phyloP scores from a whole-genome alignment of 1,140 invertebrate genomes.

The Eurytemora carolleeae region DNA sequence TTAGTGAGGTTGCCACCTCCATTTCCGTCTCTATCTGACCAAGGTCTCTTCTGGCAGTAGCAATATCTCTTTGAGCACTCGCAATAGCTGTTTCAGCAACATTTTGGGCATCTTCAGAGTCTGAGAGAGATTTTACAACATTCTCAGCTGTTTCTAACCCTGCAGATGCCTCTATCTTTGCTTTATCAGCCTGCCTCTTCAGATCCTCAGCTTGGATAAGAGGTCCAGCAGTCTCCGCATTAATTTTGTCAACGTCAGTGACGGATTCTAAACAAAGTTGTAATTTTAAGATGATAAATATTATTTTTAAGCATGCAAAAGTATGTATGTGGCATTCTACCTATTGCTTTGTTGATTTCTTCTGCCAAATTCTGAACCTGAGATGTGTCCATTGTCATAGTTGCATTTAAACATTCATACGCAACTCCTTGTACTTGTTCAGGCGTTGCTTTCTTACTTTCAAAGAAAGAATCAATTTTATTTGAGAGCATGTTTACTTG shows the following conservation, averaged over 20 bases:
- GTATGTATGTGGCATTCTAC: not conserved
- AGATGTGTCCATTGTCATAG: constrained; percentile 1
- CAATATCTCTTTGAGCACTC: constrained; percentile 55
- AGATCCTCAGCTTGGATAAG: not conserved
- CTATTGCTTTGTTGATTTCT: constrained; percentile 12
- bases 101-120: constrained; percentile 51
- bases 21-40: constrained; percentile 27
- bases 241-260: constrained; percentile 16
- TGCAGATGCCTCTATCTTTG: constrained; percentile 30
- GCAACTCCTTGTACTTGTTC: constrained; percentile 55
- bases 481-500: constrained; percentile 36
- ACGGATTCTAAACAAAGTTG: not conserved
- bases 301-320: not conserved
- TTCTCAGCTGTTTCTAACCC: constrained; percentile 34
- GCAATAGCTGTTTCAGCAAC: constrained; percentile 53
- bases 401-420: constrained; percentile 28
- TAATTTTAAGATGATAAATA: constrained; percentile 5
- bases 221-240: not conserved
- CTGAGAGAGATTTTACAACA: constrained; percentile 36
- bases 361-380: constrained; percentile 1
- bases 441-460: constrained; percentile 50
- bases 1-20: constrained; percentile 11
- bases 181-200: constrained; percentile 17
- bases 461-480: constrained; percentile 51
- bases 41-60: constrained; percentile 49